phyloP scores from a whole-genome alignment of 2,888 invertebrate species.

The Leptinotarsa tumamoca region DNA sequence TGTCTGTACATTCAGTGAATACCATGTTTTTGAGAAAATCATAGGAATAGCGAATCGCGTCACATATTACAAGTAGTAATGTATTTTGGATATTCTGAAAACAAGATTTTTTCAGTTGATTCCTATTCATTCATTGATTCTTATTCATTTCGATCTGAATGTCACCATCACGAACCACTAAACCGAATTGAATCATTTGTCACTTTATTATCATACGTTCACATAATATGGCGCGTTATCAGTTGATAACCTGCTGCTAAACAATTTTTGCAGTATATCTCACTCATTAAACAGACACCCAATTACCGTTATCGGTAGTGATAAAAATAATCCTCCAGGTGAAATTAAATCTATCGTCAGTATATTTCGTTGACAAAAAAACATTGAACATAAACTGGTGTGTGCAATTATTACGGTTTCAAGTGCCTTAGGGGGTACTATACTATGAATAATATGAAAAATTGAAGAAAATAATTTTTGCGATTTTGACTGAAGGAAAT shows the following conservation, averaged over 20 bases:
- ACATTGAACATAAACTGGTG: background rate
- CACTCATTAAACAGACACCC: constrained; percentile 14
- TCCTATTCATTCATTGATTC: no score
- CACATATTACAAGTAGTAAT: no score
- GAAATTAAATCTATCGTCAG: background rate
- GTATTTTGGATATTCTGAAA: no score
- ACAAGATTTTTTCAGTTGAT: no score
- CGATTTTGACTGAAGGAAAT: no score
- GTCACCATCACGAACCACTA: background rate
- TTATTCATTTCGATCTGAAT: no score
- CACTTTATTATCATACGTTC: background rate
- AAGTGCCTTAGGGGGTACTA: background rate
- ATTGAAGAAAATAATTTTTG: no score
- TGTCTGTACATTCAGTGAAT: no score
- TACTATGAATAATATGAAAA: no score
- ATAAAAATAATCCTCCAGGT: constrained; percentile 7
- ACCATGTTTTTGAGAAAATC: no score
- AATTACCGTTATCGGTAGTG: background rate
- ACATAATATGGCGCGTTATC: constrained; percentile 3
- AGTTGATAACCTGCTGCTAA: constrained; percentile 4
- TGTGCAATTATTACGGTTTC: background rate
- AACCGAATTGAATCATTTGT: background rate
- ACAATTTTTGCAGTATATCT: constrained; percentile 6
- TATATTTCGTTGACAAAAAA: background rate
- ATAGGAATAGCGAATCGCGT: no score